Base-by-base conservation (phyloP, 2,113 vertebrate genomes). In the Camelus dromedarius region DNA sequence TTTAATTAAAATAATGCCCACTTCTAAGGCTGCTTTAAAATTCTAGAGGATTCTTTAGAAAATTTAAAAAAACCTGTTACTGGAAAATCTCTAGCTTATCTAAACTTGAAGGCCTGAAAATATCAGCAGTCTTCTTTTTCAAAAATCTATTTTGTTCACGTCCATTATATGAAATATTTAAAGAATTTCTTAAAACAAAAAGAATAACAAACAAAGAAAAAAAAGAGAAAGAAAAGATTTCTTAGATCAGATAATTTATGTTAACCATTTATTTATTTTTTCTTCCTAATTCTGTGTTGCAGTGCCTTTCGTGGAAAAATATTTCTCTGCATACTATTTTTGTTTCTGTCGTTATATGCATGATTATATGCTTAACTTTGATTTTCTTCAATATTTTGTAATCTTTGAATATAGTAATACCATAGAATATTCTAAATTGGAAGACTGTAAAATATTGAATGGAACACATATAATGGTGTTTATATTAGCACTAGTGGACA, bases 401-500 rank as follows among this genome's bases (percentile, higher is more conserved):
- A 58, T 66, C 12, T 56, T 82, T 77, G 42, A 91, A 72, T 69
- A 35, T 18, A 70, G 3, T 52, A 84, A 72, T 88, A 46, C 11
- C 5, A n/a, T 15, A 67, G 46, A 28, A 9, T 79, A 89, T 42
- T 72, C 14, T 64, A 92, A 70, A 56, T 32, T 60, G 26, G 58
- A 92, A 96, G 76, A 19, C 30, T 30, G 19, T 92, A 56, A 79
- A 88, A 86, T 91, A 70, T 46, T 81, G n/a, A 81, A 16, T 93
- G 24, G n/a, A 52, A 94, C 50, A 82, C 3, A n/a, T 81, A 91
- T 80, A 16, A 75, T 32, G 16, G 2, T 66, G 15, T 90, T 93
- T 69, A 19, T 56, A 30, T 56, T 91, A 35, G 22, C 32, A 73
- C 3, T 16, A 64, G 66, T 88, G 73, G 69, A 52, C 60, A 48